Conservation (phyloP, 2,888 invertebrate species). For the Perizoma flavofasciatum region DNA sequence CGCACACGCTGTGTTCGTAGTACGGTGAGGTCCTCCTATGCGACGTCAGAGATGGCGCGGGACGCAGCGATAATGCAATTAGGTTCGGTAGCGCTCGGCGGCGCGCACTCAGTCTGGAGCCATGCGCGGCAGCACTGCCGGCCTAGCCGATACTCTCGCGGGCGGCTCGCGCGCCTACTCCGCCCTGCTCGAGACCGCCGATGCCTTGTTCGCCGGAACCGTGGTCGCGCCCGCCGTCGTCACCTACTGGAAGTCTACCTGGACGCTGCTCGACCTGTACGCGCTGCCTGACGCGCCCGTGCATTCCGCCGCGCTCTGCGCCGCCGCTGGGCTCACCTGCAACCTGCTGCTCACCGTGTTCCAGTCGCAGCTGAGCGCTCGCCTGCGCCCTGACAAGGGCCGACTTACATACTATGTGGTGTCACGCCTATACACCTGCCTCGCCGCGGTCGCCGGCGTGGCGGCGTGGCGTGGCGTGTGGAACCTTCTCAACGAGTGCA, state of each 20-base stretch:
- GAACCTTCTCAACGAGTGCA: slow-evolving; percentile 89
- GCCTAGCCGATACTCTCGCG: slow-evolving; percentile 85
- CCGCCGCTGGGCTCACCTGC: slow-evolving; percentile 87
- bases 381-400: slow-evolving; percentile 86
- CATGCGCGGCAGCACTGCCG: slow-evolving; percentile 88
- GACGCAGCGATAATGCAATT: slow-evolving; percentile 78
- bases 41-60: slow-evolving; percentile 49
- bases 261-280: slow-evolving; percentile 90
- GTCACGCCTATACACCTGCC: slow-evolving; percentile 89
- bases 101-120: slow-evolving; percentile 58
- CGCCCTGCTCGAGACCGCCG: slow-evolving; percentile 86
- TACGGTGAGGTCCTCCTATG: slow-evolving; percentile 18
- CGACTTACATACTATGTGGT: slow-evolving; percentile 87
- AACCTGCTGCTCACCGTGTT: slow-evolving; percentile 87
- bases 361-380: slow-evolving; percentile 84
- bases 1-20: slow-evolving; percentile 1
- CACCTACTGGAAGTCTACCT: slow-evolving; percentile 94
- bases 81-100: slow-evolving; percentile 44
- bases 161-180: slow-evolving; percentile 77
- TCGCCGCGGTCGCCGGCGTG: slow-evolving; percentile 92
- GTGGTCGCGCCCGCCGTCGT: slow-evolving; percentile 92
- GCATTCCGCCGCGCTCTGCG: slow-evolving; percentile 87
- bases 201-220: slow-evolving; percentile 87
- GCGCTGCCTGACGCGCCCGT: slow-evolving; percentile 85
- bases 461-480: slow-evolving; percentile 95